phyloP scores from a whole-genome alignment of 2,888 invertebrate species.

The Andrena hattorfiana region DNA sequence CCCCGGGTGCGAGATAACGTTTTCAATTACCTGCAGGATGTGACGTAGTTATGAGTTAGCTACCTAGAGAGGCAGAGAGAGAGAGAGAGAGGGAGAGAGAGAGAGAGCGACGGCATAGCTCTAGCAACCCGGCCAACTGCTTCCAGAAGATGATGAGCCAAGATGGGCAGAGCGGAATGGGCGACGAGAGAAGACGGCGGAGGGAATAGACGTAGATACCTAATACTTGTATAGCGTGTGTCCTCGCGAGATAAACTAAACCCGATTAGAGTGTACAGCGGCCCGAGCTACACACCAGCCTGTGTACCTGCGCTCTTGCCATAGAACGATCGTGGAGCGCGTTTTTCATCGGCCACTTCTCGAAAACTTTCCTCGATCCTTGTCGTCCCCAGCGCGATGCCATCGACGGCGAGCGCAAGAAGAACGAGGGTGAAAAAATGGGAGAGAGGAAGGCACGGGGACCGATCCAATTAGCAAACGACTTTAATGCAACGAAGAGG shows the following conservation, averaged over 20 bases:
- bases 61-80: slow-evolving; percentile 71
- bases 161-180: slow-evolving; percentile 71
- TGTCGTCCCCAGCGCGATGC: neutral
- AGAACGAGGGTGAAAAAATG: slow-evolving; percentile 53
- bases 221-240: slow-evolving; percentile 77
- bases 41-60: slow-evolving; percentile 85
- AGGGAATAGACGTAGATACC: slow-evolving; percentile 65
- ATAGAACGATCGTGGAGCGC: slow-evolving; percentile 45
- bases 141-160: slow-evolving; percentile 80
- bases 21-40: slow-evolving; percentile 85
- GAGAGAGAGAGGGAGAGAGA: slow-evolving; percentile 34
- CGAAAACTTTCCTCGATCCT: slow-evolving; percentile 37
- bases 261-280: slow-evolving; percentile 72
- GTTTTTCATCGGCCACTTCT: slow-evolving; percentile 46
- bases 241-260: slow-evolving; percentile 80
- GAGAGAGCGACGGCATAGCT: slow-evolving; percentile 44
- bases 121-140: slow-evolving; percentile 68
- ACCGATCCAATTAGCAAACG: slow-evolving; percentile 79
- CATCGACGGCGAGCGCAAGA: slow-evolving; percentile 14
- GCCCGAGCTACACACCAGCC: slow-evolving; percentile 1
- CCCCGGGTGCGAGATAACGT: slow-evolving; percentile 83
- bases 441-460: slow-evolving; percentile 57
- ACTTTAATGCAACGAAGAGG: slow-evolving; percentile 74
- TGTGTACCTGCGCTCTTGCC: slow-evolving; percentile 4
- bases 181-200: slow-evolving; percentile 35